phyloP scores from a whole-genome alignment of 2,888 invertebrate species.

The Dromius quadrimaculatus region DNA sequence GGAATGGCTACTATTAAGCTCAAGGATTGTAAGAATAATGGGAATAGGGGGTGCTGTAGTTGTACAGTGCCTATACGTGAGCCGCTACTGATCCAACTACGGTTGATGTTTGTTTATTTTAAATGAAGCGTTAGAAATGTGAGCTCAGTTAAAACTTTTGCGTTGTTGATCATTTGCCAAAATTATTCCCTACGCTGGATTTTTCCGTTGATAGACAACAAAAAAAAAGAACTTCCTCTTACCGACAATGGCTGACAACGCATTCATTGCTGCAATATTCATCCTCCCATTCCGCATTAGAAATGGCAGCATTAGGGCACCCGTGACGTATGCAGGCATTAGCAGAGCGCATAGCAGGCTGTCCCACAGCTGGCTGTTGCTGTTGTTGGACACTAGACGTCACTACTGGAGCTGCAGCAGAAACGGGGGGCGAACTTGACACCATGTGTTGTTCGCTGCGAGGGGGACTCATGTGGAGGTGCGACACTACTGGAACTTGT shows the following conservation, averaged over 20 bases:
- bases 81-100: too few species aligned
- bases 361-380: slow-evolving; percentile 65
- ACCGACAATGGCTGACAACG: slow-evolving; percentile 95
- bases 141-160: too few species aligned
- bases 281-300: slow-evolving; percentile 95
- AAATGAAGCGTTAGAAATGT: too few species aligned
- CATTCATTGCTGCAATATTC: slow-evolving; percentile 98
- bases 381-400: slow-evolving; percentile 62
- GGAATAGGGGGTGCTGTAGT: too few species aligned
- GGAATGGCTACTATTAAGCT: too few species aligned
- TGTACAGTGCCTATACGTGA: too few species aligned
- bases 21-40: too few species aligned
- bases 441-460: slow-evolving; percentile 65
- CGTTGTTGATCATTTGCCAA: too few species aligned
- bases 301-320: slow-evolving; percentile 90
- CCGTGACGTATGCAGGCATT: slow-evolving; percentile 87
- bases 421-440: slow-evolving; percentile 69
- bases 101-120: too few species aligned
- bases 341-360: slow-evolving; percentile 62
- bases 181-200: too few species aligned
- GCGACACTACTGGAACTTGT: slow-evolving; percentile 63
- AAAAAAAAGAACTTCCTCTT: too few species aligned
- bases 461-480: slow-evolving; percentile 67
- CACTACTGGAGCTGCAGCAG: slow-evolving; percentile 55
- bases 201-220: too few species aligned